phyloP scores from a whole-genome alignment of 2,797 vertebrate species.

The Spinibarbus caldwelli region DNA sequence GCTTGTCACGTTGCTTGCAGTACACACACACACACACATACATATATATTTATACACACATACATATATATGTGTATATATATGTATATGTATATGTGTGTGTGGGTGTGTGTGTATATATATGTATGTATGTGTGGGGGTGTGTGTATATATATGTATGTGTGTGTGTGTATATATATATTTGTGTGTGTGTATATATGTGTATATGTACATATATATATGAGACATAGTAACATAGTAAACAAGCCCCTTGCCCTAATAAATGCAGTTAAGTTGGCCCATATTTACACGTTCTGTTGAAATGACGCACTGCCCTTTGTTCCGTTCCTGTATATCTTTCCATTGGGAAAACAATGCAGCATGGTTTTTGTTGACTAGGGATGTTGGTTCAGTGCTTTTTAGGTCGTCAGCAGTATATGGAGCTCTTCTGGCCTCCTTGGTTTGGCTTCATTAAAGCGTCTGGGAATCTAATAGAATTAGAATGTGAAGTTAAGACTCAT shows the following conservation, averaged over 20 bases:
- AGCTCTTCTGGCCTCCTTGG: conserved; percentile 48
- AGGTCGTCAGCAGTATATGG: conserved; percentile 5
- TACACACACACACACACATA: neutral
- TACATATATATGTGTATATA: too few relatives aligned
- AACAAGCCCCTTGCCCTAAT: conserved; percentile 1
- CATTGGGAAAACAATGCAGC: too few relatives aligned
- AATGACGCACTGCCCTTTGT: neutral
- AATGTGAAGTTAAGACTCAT: neutral
- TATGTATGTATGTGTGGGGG: too few relatives aligned
- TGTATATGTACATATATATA: too few relatives aligned
- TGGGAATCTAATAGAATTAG: conserved; percentile 27
- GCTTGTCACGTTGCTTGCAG: neutral
- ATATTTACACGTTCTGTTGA: neutral
- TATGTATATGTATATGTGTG: too few relatives aligned
- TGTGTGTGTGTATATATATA: too few relatives aligned
- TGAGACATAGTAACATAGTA: conserved; percentile 10
- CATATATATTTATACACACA: too few relatives aligned
- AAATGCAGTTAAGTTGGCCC: neutral
- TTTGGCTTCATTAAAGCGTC: conserved; percentile 24
- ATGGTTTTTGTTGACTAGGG: conserved; percentile 1
- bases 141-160: too few relatives aligned
- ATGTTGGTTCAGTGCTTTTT: conserved; percentile 14
- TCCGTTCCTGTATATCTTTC: neutral
- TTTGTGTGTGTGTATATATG: too few relatives aligned
- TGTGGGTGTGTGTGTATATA: too few relatives aligned